phyloP scores from a whole-genome alignment of 2,797 vertebrate species.

The Oreortyx pictus region DNA sequence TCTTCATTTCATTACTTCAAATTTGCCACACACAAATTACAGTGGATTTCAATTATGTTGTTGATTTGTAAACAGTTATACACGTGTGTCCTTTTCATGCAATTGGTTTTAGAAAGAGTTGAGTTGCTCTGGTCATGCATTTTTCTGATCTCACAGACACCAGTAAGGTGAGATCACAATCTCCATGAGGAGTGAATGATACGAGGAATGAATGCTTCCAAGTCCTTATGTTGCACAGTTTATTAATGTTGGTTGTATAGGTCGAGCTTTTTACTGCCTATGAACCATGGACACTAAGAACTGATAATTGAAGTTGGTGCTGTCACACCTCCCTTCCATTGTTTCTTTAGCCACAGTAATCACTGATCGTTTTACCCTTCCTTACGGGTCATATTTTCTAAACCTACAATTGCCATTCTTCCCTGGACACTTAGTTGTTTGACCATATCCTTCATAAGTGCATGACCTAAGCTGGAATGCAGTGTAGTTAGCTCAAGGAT shows the following conservation, averaged over 20 bases:
- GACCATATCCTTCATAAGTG: background rate
- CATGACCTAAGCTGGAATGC: background rate
- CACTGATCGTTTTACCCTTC: background rate
- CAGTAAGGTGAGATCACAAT: background rate
- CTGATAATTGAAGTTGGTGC: background rate
- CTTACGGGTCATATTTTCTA: background rate
- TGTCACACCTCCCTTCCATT: background rate
- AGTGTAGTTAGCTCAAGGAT: background rate
- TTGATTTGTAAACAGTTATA: background rate
- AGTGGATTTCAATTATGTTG: background rate
- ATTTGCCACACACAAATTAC: background rate
- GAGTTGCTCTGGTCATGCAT: background rate
- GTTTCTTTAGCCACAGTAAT: background rate
- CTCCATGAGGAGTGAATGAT: background rate
- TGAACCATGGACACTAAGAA: background rate
- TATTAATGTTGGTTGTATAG: background rate
- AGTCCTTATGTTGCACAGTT: too few relatives aligned
- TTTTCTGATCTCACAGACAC: background rate
- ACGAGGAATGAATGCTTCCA: background rate
- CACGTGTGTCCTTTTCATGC: background rate
- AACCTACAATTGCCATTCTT: background rate
- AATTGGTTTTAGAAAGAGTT: background rate
- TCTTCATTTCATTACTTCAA: background rate
- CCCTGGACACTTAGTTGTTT: background rate
- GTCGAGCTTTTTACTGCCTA: background rate